A percentile compares a stretch with the other conserved stretches of the same genome.
Conservation (phyloP, 1,140 invertebrate genomes). For the Camponotus pennsylvanicus region DNA sequence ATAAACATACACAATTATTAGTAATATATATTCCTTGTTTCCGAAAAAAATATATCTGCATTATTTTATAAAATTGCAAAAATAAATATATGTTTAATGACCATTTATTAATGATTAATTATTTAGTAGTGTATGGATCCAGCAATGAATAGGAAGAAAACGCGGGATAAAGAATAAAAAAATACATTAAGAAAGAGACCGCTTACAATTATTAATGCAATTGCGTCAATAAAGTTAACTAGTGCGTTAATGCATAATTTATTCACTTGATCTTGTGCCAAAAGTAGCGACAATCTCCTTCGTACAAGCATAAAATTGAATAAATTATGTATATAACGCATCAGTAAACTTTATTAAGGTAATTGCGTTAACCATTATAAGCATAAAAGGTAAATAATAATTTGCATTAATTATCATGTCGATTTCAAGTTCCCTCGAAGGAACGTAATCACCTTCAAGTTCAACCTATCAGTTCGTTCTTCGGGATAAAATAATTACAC, state of each 20-base stretch:
- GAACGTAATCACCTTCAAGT: background rate
- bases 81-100: background rate
- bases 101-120: background rate
- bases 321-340: background rate
- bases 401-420: constrained; percentile 10
- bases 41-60: background rate
- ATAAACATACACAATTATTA: background rate
- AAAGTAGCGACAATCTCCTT: background rate
- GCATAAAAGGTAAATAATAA: background rate
- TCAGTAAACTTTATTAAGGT: background rate
- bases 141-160: background rate
- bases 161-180: background rate
- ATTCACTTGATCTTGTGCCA: background rate
- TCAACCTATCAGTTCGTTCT: background rate
- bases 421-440: background rate
- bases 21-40: background rate
- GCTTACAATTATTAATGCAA: background rate
- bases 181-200: background rate
- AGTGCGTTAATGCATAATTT: background rate
- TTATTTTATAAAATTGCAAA: background rate
- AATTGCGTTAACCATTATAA: background rate
- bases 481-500: background rate
- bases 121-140: constrained; percentile 8
- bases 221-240: constrained; percentile 2
- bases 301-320: background rate